Percentiles rank a stretch among this genome's conserved stretches.
These are phyloP conservation scores for Alexandromys oeconomus DNA, from an alignment of 2,797 vertebrate genomes.

Conservation along the genomic window DNA sequence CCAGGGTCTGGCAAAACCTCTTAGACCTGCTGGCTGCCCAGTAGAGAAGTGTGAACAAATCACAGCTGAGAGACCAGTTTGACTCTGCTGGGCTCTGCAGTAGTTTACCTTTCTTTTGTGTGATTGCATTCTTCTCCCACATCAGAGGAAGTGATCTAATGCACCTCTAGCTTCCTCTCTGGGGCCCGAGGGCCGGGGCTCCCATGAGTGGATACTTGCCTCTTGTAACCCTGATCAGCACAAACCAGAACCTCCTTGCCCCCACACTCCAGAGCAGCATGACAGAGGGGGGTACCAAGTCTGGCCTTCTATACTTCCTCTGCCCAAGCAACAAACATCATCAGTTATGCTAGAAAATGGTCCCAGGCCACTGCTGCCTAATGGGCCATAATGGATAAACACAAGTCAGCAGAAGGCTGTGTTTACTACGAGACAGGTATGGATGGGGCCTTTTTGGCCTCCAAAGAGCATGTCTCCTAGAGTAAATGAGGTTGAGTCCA, in stretches of 20 bases:
- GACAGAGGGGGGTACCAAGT: neutral
- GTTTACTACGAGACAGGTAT: neutral
- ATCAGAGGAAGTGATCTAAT: neutral
- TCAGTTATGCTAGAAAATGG: neutral
- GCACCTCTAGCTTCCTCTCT: neutral
- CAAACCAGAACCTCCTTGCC: neutral
- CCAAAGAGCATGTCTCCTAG: neutral
- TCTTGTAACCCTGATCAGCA: too few species aligned
- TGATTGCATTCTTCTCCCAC: neutral
- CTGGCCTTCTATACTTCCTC: neutral
- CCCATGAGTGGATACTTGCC: neutral
- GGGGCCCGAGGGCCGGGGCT: neutral
- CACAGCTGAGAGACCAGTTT: neutral
- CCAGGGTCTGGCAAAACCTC: neutral
- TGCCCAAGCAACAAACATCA: constrained; percentile 35
- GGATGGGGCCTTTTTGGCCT: neutral
- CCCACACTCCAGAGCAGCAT: neutral
- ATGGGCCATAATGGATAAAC: constrained; percentile 34
- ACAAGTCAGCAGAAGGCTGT: neutral
- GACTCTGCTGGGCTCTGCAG: too few species aligned
- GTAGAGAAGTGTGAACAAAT: neutral
- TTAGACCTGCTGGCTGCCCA: neutral
- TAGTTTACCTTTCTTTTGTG: neutral
- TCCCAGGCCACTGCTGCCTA: constrained; percentile 32
- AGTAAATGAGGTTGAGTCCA: neutral